A percentile compares a stretch with the other conserved stretches of the same genome.
Evolutionary conservation across 1,140 invertebrate genomes (phyloP).

Genomic region (Aphidius gifuensis): DNA sequence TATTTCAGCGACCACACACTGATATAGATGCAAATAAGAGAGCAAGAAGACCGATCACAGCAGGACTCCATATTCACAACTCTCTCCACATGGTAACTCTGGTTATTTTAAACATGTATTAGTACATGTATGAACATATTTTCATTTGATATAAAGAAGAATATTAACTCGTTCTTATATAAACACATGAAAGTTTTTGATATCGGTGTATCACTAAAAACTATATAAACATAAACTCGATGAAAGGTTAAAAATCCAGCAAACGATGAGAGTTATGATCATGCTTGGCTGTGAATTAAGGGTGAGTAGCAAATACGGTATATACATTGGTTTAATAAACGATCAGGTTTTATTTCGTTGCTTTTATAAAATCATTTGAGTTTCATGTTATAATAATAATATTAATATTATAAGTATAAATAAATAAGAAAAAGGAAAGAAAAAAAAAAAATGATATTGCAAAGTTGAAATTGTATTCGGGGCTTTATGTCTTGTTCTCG

Average conservation of each 20-base stretch:
- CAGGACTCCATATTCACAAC: constrained; percentile 39
- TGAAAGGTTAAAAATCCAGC: too few species aligned
- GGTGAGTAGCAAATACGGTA: constrained; percentile 7
- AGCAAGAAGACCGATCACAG: constrained; percentile 31
- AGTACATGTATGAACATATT: too few species aligned
- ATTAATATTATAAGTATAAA: constrained; percentile 8
- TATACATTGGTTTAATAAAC: constrained; percentile 7
- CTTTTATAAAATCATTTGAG: neutral
- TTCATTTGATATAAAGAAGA: neutral
- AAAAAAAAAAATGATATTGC: neutral
- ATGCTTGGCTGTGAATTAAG: constrained; percentile 50
- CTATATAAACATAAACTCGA: too few species aligned
- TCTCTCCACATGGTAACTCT: constrained; percentile 22
- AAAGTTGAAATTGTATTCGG: neutral
- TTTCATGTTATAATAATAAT: neutral
- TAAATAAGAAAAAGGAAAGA: neutral
- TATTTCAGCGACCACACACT: constrained; percentile 44
- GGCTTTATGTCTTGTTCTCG: constrained; percentile 20
- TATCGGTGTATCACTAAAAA: too few species aligned
- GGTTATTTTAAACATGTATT: too few species aligned
- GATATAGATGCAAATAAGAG: constrained; percentile 14
- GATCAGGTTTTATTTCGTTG: neutral
- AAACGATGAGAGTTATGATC: constrained; percentile 40
- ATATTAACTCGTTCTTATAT: too few species aligned
- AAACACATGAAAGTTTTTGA: too few species aligned